These are phyloP conservation scores for Lycaena phlaeas DNA, from an alignment of 2,888 invertebrate genomes.

Conservation along the genomic window DNA sequence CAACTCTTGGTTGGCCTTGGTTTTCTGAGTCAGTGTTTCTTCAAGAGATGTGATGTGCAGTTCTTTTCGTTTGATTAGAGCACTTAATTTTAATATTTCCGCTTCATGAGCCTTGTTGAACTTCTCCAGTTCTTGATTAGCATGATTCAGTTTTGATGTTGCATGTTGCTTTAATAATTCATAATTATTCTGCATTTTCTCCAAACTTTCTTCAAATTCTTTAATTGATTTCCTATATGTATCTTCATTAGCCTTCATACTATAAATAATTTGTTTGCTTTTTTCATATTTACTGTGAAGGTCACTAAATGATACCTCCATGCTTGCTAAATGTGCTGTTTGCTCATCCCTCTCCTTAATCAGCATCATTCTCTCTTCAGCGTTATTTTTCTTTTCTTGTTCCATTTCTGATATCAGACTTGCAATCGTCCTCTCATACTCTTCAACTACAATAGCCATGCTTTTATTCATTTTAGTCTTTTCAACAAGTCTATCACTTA, in stretches of 20 bases:
- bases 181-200: constrained; percentile 86
- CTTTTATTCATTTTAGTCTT: constrained; percentile 63
- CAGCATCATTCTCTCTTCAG: constrained; percentile 64
- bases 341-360: constrained; percentile 75
- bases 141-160: constrained; percentile 83
- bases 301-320: constrained; percentile 76
- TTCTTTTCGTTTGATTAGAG: constrained; percentile 90
- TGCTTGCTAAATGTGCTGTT: constrained; percentile 73
- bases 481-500: constrained; percentile 48
- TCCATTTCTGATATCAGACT: constrained; percentile 82
- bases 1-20: constrained; percentile 90
- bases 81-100: constrained; percentile 88
- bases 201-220: constrained; percentile 79
- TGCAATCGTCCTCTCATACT: constrained; percentile 85
- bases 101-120: constrained; percentile 81
- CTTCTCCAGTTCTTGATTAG: constrained; percentile 85
- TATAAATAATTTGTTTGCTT: constrained; percentile 73
- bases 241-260: constrained; percentile 76
- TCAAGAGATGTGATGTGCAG: constrained; percentile 86
- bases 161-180: constrained; percentile 91
- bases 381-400: constrained; percentile 74
- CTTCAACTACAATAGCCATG: constrained; percentile 80
- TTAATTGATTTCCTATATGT: constrained; percentile 77
- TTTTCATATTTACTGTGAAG: constrained; percentile 78
- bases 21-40: constrained; percentile 88